A percentile compares a stretch with the other conserved stretches of the same genome.
These are phyloP conservation scores for Typhlichthys eigenmanni DNA, from an alignment of 2,797 vertebrate genomes.

Conservation along the genomic window DNA sequence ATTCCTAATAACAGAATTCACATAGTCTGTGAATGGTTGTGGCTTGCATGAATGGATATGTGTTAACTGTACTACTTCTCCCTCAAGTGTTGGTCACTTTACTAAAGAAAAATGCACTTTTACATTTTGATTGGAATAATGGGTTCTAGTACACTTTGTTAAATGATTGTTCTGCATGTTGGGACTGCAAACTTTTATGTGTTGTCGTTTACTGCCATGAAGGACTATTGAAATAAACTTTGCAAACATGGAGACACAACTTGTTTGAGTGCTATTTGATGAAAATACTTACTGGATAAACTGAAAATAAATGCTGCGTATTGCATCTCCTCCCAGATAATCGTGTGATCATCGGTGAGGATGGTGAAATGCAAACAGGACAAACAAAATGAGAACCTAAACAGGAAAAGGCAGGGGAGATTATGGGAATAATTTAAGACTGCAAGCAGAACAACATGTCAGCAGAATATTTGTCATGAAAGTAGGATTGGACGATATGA, in stretches of 20 bases:
- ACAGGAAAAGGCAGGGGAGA: constrained; percentile 63
- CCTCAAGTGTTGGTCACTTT: constrained; percentile 86
- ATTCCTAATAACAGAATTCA: constrained; percentile 63
- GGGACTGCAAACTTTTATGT: constrained; percentile 91
- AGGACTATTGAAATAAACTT: constrained; percentile 91
- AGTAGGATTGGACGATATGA: constrained; percentile 7
- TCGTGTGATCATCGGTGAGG: constrained; percentile 2
- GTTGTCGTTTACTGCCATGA: constrained; percentile 94
- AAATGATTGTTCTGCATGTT: constrained; percentile 95
- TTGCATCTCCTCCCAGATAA: neutral
- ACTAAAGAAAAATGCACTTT: constrained; percentile 73
- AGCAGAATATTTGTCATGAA: constrained; percentile 34
- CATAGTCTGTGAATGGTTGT: constrained; percentile 77
- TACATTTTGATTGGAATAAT: constrained; percentile 63
- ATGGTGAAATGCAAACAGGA: constrained; percentile 43
- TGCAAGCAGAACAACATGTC: constrained; percentile 34
- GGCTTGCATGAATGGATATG: constrained; percentile 87
- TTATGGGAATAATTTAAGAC: constrained; percentile 9
- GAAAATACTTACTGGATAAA: too few species aligned
- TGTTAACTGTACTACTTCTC: constrained; percentile 85
- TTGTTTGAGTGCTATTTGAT: constrained; percentile 19
- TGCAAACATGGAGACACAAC: constrained; percentile 68
- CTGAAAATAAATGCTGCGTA: constrained; percentile 5
- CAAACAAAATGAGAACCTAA: constrained; percentile 43
- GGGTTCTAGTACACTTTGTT: constrained; percentile 81